A percentile compares a stretch with the other conserved stretches of the same genome.
phyloP scores from a whole-genome alignment of 1,140 invertebrate species.

The Atta colombica region DNA sequence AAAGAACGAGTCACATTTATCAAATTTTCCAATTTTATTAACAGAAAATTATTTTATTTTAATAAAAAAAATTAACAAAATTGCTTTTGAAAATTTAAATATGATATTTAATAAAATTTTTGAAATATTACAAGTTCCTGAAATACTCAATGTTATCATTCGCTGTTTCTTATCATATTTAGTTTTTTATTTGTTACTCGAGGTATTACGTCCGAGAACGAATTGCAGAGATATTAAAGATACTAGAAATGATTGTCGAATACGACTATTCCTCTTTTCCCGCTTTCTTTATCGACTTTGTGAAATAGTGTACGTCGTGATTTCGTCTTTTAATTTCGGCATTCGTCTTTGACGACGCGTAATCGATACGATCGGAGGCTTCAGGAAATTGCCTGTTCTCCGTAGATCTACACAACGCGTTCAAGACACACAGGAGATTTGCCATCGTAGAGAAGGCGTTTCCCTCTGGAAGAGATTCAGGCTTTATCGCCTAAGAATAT shows the following conservation, averaged over 20 bases:
- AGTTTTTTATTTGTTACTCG: too few species aligned
- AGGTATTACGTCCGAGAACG: not conserved
- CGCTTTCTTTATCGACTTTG: constrained; percentile 2
- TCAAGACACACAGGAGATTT: constrained; percentile 25
- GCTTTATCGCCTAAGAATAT: constrained; percentile 68
- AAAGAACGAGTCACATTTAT: too few species aligned
- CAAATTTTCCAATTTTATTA: too few species aligned
- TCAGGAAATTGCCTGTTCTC: constrained; percentile 69
- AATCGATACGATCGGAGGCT: constrained; percentile 37
- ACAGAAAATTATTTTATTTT: too few species aligned
- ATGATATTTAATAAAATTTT: too few species aligned
- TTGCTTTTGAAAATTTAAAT: too few species aligned
- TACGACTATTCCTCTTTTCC: not conserved
- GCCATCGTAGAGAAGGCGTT: not conserved
- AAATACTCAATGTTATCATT: too few species aligned
- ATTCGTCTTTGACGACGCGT: constrained; percentile 72
- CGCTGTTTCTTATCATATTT: too few species aligned
- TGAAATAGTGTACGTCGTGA: constrained; percentile 48
- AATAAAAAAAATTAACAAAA: too few species aligned
- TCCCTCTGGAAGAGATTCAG: constrained; percentile 64
- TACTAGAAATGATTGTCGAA: constrained; percentile 24
- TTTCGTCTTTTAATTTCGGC: constrained; percentile 71
- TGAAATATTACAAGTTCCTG: too few species aligned
- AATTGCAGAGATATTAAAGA: not conserved
- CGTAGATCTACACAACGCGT: constrained; percentile 36